Conservation (phyloP, 2,113 vertebrate genomes). For the Lynx canadensis region DNA sequence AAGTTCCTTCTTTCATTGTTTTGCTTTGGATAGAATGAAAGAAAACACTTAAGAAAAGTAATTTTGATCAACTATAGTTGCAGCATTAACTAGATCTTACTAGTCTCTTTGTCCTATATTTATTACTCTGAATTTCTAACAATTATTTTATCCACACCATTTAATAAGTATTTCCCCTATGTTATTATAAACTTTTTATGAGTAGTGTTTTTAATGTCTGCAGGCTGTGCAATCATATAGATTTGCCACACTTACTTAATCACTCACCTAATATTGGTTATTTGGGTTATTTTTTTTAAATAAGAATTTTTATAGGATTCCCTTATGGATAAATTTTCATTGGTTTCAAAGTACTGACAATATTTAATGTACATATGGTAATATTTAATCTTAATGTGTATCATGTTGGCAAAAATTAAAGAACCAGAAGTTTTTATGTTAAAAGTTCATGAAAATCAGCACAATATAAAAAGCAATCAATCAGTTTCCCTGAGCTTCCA, state of each 20-base stretch:
- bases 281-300: slow-evolving; percentile 39
- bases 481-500: not conserved
- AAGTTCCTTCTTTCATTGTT: slow-evolving; percentile 6
- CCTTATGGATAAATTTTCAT: not conserved
- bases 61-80: slow-evolving; percentile 1
- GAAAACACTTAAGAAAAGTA: slow-evolving; percentile 27
- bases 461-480: not conserved
- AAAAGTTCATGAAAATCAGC: slow-evolving; percentile 19
- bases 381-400: slow-evolving; percentile 6
- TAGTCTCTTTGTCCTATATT: not conserved
- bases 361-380: not conserved
- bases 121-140: slow-evolving; percentile 4
- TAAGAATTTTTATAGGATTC: not conserved
- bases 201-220: not conserved
- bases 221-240: not conserved
- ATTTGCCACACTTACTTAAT: not conserved
- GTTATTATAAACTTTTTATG: not conserved
- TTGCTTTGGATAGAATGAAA: slow-evolving; percentile 6
- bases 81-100: not conserved
- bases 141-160: not conserved
- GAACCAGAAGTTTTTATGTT: slow-evolving; percentile 11
- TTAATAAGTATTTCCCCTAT: not conserved
- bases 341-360: slow-evolving; percentile 11
- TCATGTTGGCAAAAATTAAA: not conserved
- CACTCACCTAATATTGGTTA: not conserved